Evolutionary conservation across 2,797 vertebrate genomes (phyloP).

Genomic region (Danio jaintianensis): DNA sequence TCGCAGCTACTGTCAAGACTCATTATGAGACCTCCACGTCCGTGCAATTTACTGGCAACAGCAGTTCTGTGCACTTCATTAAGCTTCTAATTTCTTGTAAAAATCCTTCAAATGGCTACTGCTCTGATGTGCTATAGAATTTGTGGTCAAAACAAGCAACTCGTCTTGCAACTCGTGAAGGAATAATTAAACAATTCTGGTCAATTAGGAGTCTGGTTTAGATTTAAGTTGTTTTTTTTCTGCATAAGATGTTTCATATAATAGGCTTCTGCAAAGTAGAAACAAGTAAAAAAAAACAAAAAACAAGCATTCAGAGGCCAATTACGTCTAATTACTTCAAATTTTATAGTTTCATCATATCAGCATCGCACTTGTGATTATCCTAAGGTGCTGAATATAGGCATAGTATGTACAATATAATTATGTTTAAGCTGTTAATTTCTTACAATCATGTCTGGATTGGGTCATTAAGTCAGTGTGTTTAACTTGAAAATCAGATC

Average conservation of each 20-base stretch:
- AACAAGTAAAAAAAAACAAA: background rate
- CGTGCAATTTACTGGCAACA: conserved; percentile 91
- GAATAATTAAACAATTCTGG: background rate
- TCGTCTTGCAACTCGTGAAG: background rate
- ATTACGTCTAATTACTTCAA: background rate
- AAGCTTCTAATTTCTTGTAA: conserved; percentile 94
- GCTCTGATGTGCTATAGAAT: conserved; percentile 76
- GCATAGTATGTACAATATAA: background rate
- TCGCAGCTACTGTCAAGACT: conserved; percentile 88
- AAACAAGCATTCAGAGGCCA: background rate
- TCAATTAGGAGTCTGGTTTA: background rate
- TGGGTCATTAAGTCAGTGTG: background rate
- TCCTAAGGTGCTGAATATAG: background rate
- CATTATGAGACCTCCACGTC: conserved; percentile 90
- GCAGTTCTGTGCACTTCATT: conserved; percentile 93
- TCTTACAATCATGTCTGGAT: background rate
- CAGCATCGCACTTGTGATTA: background rate
- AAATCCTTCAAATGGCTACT: conserved; percentile 87
- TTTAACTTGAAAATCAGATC: background rate
- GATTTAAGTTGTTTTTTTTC: background rate
- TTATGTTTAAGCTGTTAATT: background rate
- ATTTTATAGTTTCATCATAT: background rate
- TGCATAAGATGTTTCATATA: background rate
- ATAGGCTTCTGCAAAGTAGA: background rate
- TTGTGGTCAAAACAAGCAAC: conserved; percentile 38